These are phyloP conservation scores for Eueides isabella DNA, from an alignment of 1,140 invertebrate species.

Conservation along the genomic window DNA sequence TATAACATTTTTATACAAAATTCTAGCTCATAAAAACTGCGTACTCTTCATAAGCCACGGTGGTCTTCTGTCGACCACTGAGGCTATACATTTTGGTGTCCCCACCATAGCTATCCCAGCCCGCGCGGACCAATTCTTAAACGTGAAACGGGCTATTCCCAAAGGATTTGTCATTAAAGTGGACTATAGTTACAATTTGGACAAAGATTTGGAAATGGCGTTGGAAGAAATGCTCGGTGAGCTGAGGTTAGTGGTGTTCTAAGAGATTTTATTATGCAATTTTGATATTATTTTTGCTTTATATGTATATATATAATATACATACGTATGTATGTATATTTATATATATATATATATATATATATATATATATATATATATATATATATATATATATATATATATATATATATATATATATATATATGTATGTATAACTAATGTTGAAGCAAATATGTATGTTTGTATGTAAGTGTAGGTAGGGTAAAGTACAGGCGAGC, in stretches of 20 bases:
- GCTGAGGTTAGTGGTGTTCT: constrained; percentile 32
- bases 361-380: too few species aligned
- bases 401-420: too few species aligned
- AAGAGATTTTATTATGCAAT: too few species aligned
- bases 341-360: too few species aligned
- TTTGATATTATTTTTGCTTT: too few species aligned
- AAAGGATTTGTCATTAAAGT: constrained; percentile 66
- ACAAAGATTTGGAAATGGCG: constrained; percentile 37
- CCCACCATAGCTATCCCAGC: constrained; percentile 86
- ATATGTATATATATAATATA: too few species aligned
- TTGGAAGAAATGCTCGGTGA: constrained; percentile 42
- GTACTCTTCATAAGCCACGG: constrained; percentile 86
- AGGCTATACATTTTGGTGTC: constrained; percentile 85
- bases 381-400: too few species aligned
- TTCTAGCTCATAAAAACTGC: constrained; percentile 83
- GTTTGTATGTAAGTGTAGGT: too few species aligned
- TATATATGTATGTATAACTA: too few species aligned
- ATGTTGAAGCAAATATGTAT: too few species aligned
- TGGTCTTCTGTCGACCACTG: constrained; percentile 84
- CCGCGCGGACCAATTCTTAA: constrained; percentile 84
- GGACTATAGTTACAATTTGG: constrained; percentile 41
- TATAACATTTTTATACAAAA: neutral
- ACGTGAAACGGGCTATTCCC: constrained; percentile 68
- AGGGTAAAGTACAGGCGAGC: too few species aligned
- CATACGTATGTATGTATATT: too few species aligned